These are phyloP conservation scores for Gobius niger DNA, from an alignment of 2,113 vertebrate genomes.

Conservation along the genomic window DNA sequence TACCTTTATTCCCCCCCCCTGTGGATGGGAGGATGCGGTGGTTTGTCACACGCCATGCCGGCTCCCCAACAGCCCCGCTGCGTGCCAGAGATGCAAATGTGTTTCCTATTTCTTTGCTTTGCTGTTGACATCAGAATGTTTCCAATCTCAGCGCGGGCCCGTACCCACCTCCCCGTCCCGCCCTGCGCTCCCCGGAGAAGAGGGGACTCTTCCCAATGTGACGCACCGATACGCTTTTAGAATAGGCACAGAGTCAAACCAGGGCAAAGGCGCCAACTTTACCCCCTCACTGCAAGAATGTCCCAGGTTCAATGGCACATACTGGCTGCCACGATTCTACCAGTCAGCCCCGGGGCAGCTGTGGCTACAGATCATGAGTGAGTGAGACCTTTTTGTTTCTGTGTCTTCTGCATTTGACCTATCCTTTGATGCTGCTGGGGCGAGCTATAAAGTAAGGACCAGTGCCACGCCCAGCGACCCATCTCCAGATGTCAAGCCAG, in stretches of 20 bases:
- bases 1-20: neutral
- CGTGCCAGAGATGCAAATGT: constrained; percentile 78
- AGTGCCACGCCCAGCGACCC: too few species aligned
- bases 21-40: constrained; percentile 23
- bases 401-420: too few species aligned
- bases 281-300: too few species aligned
- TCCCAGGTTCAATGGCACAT: too few species aligned
- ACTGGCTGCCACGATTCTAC: too few species aligned
- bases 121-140: constrained; percentile 84
- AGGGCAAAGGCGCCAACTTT: constrained; percentile 31
- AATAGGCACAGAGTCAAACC: constrained; percentile 38
- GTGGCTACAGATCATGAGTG: too few species aligned
- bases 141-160: constrained; percentile 72
- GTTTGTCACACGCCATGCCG: constrained; percentile 73
- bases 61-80: constrained; percentile 72
- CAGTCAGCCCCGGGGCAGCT: too few species aligned
- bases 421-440: too few species aligned
- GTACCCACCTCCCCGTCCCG: constrained; percentile 9
- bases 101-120: constrained; percentile 81
- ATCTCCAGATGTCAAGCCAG: too few species aligned
- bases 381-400: too few species aligned
- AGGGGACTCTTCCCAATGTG: constrained; percentile 43
- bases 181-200: constrained; percentile 27
- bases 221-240: constrained; percentile 23
- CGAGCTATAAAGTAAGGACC: too few species aligned